Conservation (phyloP, 2,113 vertebrate genomes). For the Peromyscus maniculatus region DNA sequence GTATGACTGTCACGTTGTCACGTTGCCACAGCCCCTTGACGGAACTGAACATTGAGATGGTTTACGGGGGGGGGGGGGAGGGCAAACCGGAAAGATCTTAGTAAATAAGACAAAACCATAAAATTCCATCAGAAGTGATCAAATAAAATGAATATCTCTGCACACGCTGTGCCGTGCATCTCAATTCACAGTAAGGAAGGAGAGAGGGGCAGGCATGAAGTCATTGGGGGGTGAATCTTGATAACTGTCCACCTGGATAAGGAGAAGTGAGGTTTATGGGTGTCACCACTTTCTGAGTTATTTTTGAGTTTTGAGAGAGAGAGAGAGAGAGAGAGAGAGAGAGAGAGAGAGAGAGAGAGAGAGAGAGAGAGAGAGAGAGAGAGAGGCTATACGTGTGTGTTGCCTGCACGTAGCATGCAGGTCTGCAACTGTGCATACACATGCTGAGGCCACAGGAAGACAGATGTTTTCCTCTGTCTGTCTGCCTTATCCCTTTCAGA, state of each 20-base stretch:
- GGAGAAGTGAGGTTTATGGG: background rate
- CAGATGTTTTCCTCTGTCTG: background rate
- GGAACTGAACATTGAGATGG: background rate
- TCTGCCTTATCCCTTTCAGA: background rate
- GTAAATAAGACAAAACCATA: slow-evolving; percentile 19
- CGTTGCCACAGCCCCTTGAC: background rate
- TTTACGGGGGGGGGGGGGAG: background rate
- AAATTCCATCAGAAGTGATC: background rate
- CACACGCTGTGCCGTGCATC: background rate
- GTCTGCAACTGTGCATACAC: background rate
- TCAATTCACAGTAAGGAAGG: background rate
- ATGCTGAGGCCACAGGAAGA: background rate
- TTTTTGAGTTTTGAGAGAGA: background rate
- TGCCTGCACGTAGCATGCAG: too few relatives aligned
- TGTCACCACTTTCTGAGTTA: slow-evolving; percentile 22
- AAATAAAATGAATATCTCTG: background rate
- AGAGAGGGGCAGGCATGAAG: background rate
- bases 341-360: too few relatives aligned
- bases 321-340: too few relatives aligned
- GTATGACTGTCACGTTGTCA: background rate
- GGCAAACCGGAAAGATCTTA: background rate
- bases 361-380: background rate
- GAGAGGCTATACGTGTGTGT: background rate
- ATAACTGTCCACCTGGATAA: background rate
- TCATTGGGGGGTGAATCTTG: background rate